These are phyloP conservation scores for Brotula barbata DNA, from an alignment of 2,797 vertebrate species.

Conservation along the genomic window DNA sequence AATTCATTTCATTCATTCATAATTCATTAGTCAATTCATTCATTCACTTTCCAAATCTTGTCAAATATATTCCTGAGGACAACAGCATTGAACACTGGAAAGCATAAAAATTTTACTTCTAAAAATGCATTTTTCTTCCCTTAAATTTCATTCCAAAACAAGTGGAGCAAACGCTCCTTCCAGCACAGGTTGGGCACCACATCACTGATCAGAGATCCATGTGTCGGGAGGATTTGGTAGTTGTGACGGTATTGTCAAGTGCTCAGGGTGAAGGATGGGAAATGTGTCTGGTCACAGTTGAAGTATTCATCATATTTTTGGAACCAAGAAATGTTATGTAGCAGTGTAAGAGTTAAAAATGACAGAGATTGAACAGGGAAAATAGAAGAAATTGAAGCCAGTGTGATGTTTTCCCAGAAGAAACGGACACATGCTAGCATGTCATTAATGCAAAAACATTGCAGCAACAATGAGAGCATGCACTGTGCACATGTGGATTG, in stretches of 20 bases:
- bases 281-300: constrained; percentile 23
- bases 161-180: constrained; percentile 69
- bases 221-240: constrained; percentile 57
- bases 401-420: constrained; percentile 34
- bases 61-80: constrained; percentile 76
- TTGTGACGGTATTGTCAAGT: constrained; percentile 51
- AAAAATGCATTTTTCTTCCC: constrained; percentile 44
- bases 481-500: constrained; percentile 58
- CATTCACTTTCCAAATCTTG: constrained; percentile 60
- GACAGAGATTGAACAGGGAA: constrained; percentile 45
- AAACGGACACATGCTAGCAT: constrained; percentile 46
- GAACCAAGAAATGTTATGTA: constrained; percentile 35
- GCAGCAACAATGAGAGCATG: constrained; percentile 47
- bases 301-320: constrained; percentile 35
- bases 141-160: constrained; percentile 77
- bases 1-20: constrained; percentile 56
- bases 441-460: constrained; percentile 47
- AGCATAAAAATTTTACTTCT: constrained; percentile 65
- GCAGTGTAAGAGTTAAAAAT: constrained; percentile 37
- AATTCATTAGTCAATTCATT: constrained; percentile 25
- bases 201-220: constrained; percentile 67
- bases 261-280: constrained; percentile 42
- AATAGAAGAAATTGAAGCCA: constrained; percentile 44
- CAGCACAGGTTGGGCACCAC: constrained; percentile 69
- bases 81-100: constrained; percentile 77